Base-by-base conservation (phyloP, 1,140 invertebrate genomes). In the Varroa destructor region DNA sequence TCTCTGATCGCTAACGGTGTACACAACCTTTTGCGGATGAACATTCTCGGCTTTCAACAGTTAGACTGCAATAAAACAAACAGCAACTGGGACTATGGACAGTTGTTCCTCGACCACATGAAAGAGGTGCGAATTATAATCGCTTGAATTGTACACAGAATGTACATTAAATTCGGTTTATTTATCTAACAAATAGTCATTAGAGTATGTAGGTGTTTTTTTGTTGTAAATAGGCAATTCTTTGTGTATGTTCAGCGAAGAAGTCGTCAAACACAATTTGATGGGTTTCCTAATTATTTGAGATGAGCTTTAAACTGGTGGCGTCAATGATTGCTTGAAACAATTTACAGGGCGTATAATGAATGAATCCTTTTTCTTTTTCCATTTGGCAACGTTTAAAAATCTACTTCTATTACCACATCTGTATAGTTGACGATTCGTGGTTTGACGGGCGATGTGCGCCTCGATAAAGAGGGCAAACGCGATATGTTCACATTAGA, bases 21-120 rank as follows among this genome's bases (percentile, higher is more conserved):
- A 36, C 61, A 77, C 54, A 75, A 77, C 0, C 81, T 96, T 10
- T 87, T 92, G 77, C 88, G 91, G 75, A 81, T 95, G 74, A 90
- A 93, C 79, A 87, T 55, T 90, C 88, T 61, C 88, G 93, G 78
- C 86, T 89, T 80, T 78, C 73, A 78, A 77, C 70, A 78, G 77
- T 71, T 73, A 78, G 90, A 93, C 70, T 64, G 74, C 74, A 89
- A 92, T 73, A 87, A 88, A 77, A 87, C 88, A 0, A 81, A 94
- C 36, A 90, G 87, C n/a, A 95, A 91, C 78, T 96, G 92, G 92
- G 87, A 88, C 6, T 89, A 95, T 78, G 93, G 93, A 64, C 90
- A 91, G 79, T 92, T 89, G 75, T 83, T 97, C 36, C 89, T 95
- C 72, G 96, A 97, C 83, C 96, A 95, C 78, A 95, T 97, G 90